phyloP scores from a whole-genome alignment of 2,113 vertebrate genomes.

The Ploceus nigricollis region DNA sequence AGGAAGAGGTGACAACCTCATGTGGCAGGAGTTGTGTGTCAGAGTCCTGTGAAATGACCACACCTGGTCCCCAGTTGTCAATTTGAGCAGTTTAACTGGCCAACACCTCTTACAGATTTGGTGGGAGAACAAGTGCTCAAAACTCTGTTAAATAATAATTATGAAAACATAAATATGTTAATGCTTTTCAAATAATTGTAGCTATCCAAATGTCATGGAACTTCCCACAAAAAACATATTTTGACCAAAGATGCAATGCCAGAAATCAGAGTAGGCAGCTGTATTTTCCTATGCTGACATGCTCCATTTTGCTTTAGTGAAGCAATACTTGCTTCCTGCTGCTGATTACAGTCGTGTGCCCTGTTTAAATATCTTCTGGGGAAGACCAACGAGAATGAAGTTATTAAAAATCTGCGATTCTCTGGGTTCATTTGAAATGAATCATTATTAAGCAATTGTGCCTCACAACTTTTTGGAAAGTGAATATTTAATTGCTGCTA shows the following conservation, averaged over 20 bases:
- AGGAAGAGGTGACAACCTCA: not conserved
- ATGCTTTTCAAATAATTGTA: not conserved
- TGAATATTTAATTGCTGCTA: slow-evolving; percentile 16
- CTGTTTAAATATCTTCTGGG: not conserved
- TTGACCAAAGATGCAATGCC: not conserved
- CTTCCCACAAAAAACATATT: not conserved
- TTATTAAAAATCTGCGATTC: not conserved
- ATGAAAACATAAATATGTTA: not conserved
- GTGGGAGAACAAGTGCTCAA: not conserved
- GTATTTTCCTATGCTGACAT: not conserved
- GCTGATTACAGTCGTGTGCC: not conserved
- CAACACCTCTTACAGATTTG: not conserved
- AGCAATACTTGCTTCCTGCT: not conserved
- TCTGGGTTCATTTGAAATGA: slow-evolving; percentile 10
- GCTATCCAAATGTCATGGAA: not conserved
- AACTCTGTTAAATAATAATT: not conserved
- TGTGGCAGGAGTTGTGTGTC: not conserved
- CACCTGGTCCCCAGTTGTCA: not conserved
- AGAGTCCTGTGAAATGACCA: not conserved
- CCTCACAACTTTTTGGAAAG: slow-evolving; percentile 7
- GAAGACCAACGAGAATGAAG: not conserved
- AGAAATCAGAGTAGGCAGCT: not conserved
- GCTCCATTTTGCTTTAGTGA: not conserved
- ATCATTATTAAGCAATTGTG: slow-evolving; percentile 17
- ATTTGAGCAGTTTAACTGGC: not conserved